A percentile compares a stretch with the other conserved stretches of the same genome.
Evolutionary conservation across 2,113 vertebrate genomes (phyloP).

Genomic region (Chloropsis hardwickii): DNA sequence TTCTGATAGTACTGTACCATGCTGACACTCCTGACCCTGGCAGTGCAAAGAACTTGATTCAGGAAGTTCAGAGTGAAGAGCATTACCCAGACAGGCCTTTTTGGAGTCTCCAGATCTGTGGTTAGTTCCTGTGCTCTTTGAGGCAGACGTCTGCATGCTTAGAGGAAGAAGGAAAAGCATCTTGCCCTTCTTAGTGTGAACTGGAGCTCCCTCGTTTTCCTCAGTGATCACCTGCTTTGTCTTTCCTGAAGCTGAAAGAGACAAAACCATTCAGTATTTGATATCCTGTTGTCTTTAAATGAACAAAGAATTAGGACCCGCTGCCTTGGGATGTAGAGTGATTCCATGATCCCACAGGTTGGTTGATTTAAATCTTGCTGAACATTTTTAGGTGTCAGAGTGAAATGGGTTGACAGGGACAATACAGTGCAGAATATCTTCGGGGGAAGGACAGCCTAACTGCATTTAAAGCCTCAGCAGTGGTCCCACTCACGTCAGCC

Average conservation of each 20-base stretch:
- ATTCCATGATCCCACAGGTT: neutral
- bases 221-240: neutral
- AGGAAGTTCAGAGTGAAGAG: neutral
- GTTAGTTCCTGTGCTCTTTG: neutral
- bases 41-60: neutral
- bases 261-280: neutral
- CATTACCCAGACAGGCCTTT: neutral
- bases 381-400: neutral
- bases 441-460: neutral
- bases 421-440: neutral
- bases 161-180: neutral
- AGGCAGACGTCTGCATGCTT: neutral
- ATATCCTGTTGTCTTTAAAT: neutral
- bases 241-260: neutral
- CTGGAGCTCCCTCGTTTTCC: neutral
- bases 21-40: neutral
- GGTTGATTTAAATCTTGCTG: neutral
- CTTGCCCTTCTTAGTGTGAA: neutral
- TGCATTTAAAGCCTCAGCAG: neutral
- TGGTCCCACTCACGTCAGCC: neutral
- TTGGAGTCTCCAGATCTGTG: neutral
- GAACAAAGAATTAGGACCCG: neutral
- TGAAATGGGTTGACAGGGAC: neutral
- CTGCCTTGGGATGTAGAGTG: neutral
- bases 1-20: neutral